phyloP scores from a whole-genome alignment of 2,888 invertebrate species.

The Pseudoips prasinana region DNA sequence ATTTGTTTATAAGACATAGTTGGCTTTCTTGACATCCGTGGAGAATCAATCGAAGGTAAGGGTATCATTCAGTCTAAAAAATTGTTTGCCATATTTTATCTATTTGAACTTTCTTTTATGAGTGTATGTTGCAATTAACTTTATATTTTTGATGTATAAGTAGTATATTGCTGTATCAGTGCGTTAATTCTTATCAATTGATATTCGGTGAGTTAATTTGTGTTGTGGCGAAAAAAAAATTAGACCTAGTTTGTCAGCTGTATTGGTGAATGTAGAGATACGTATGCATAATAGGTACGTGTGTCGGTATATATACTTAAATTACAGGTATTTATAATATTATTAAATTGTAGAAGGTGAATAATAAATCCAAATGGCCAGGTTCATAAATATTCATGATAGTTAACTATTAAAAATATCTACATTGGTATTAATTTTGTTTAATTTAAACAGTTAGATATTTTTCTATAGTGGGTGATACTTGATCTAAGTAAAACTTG shows the following conservation, averaged over 20 bases:
- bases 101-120: constrained; percentile 61
- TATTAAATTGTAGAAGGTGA: constrained; percentile 6
- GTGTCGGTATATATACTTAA: constrained; percentile 27
- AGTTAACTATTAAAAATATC: too few relatives aligned
- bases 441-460: too few relatives aligned
- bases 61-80: constrained; percentile 48
- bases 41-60: constrained; percentile 60
- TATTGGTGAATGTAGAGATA: constrained; percentile 44
- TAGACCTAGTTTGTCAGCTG: constrained; percentile 52
- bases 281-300: constrained; percentile 40
- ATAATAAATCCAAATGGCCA: too few relatives aligned
- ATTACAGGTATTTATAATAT: constrained; percentile 22
- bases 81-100: constrained; percentile 76
- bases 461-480: too few relatives aligned
- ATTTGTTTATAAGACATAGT: constrained; percentile 37
- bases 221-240: constrained; percentile 45
- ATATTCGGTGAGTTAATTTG: constrained; percentile 19
- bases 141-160: constrained; percentile 27
- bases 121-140: constrained; percentile 37
- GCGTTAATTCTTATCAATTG: constrained; percentile 14
- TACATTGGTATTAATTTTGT: too few relatives aligned
- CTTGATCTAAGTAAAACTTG: too few relatives aligned
- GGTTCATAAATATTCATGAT: too few relatives aligned
- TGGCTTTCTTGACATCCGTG: constrained; percentile 44
- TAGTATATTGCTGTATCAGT: constrained; percentile 26